Evolutionary conservation across 2,797 vertebrate genomes (phyloP), one percentile per base, ranked within the genome.

Genomic region (Rachycentron canadum): DNA sequence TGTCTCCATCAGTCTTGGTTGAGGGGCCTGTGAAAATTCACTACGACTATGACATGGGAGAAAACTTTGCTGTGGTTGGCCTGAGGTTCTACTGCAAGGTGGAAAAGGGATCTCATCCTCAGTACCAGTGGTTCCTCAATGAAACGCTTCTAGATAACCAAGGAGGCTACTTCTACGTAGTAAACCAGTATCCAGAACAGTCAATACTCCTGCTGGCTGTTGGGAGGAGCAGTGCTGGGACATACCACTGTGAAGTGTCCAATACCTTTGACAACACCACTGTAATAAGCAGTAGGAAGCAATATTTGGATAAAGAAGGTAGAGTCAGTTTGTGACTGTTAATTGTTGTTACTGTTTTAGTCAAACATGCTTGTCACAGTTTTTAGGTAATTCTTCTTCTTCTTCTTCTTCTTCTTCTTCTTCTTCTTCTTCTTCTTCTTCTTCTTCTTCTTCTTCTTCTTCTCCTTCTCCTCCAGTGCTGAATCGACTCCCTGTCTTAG

Each of bases 71-170:
- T 2, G 86, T 94, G 11, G 40, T 26, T 0, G 11, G n/a, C 2
- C 11, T 95, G 45, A 82, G 0, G 12, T 43, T 95, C 32, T 86
- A 52, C 83, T 96, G 95, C 83, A 66, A 65, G 36, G 88, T 49
- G 3, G 82, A 84, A 1, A 87, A 79, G 25, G 95, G 94, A 43
- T 87, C 87, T 53, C 78, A 88, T 57, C 86, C 64, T 3, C 75
- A 5, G 6, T 95, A 88, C 87, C 59, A 53, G 65, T 96, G 95
- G 95, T 95, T 93, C 82, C 80, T 90, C 30, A 92, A 95, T 69
- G 17, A 76, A 13, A 92, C 62, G 43, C 66, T 80, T 5, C 85
- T 95, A 14, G 34, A 5, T 0, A 57, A 23, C 1, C 7, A 0
- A 32, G 90, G 87, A 13, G 28, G 21, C 4, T 94, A 93, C 79